Evolutionary conservation across 2,797 vertebrate species (phyloP), one percentile per base, ranked within the genome.

Genomic region (Chelon auratus): DNA sequence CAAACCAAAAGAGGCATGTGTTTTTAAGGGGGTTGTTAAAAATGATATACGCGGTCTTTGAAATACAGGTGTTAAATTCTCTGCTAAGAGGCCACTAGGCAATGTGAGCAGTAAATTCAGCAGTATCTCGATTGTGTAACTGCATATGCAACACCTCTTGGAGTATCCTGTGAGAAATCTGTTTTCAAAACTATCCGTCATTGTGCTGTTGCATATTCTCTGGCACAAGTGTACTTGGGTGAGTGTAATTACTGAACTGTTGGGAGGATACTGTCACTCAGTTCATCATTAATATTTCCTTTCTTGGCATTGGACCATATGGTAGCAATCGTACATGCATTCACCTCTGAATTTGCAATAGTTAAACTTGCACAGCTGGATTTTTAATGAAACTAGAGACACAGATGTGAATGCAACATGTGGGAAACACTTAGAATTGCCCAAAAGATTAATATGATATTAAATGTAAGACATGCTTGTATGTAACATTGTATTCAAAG

Each of bases 291-390:
- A 43, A 67, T 59, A 42, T 54, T 50, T 65, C 20, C 15, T 43
- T 30, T 54, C 39, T 45, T 63, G 51, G 18, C 30, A 14, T 51
- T 61, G 30, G 53, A 57, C 48, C 45, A 68, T 55, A 48, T 48
- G 55, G 75, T 42, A 63, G 30, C 50, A 48, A 11, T 57, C 50
- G 36, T 52, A 53, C 18, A 18, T 54, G 39, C 8, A 39, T 42
- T 68, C 17, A 61, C 68, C 45, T 62, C 51, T 65, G 12, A 57
- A 56, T 40, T 42, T 51, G 12, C 30, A 33, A 33, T 33, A 33
- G 30, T 48, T 18, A 48, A 48, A 48, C 45, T n/a, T 48, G n/a
- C 9, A 9, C 45, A 48, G 43, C 15, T 8, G 30, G 30, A 33
- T 45, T 45, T 17, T 43, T 18, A 7, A 15, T 15, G 39, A 71